Base-by-base conservation (phyloP, 2,113 vertebrate species). In the Dipodomys ordii region DNA sequence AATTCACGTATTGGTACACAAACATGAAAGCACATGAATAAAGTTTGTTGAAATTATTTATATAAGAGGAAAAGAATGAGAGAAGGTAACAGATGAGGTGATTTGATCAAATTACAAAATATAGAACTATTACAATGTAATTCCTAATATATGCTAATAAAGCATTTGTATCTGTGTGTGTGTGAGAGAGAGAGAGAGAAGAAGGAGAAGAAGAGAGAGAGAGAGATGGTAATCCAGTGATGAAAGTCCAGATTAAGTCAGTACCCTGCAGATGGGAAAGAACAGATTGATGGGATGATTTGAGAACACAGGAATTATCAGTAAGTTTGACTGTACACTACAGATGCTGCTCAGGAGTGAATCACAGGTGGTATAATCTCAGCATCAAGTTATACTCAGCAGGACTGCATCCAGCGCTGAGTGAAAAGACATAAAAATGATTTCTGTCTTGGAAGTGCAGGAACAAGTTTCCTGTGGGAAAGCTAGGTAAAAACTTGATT, bases 291-390 rank as follows among this genome's bases (percentile, higher is more conserved):
- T 44, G n/a, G 15, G 53, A 57, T 57, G 15, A 57, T 57, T 57
- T 57, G 53, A 16, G 22, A 53, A 10, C 4, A 6, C 4, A 35
- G 7, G 53, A 57, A 49, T 12, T 73, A 12, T 39, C 2, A 62
- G 11, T 28, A 30, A 46, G 13, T 15, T 19, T 44, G 27, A 84
- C 0, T 10, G 1, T 19, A 0, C 1, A 1, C 4, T 28, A 4
- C 0, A 19, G 35, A 25, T 53, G 15, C 30, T 23, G 5, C 12
- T 39, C 68, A 57, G 30, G 30, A 27, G 53, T 65, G 35, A 69
- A 18, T n/a, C 6, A 2, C 16, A 3, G 2, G 25, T 5, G 20
- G 12, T 39, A 6, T 0, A 7, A 13, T 35, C 25, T 57, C 11
- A 18, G 23, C 9, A 25, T 35, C 57, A 30, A 11, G 12, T 22